Conservation (phyloP, 1,140 invertebrate species). For the Dufourea novaeangliae region DNA sequence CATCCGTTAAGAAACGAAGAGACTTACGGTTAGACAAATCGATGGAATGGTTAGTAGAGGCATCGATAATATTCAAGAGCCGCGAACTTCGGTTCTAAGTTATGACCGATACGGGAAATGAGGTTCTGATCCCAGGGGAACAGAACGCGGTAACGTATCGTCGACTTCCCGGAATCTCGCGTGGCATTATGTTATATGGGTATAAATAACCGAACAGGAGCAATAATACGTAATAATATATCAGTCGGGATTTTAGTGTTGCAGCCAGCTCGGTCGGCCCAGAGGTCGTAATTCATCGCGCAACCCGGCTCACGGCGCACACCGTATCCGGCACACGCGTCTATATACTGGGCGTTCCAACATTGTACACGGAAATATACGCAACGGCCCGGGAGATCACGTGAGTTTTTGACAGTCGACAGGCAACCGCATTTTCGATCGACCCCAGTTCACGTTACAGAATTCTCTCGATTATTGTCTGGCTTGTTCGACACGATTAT, state of each 20-base stretch:
- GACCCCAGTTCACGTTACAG: too few relatives aligned
- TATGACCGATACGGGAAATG: constrained; percentile 81
- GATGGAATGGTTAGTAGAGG: constrained; percentile 30
- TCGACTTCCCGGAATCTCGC: constrained; percentile 77
- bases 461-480: too few relatives aligned
- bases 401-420: constrained; percentile 49
- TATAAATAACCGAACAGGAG: constrained; percentile 82
- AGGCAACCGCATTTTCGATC: constrained; percentile 15
- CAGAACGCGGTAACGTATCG: constrained; percentile 68
- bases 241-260: constrained; percentile 82
- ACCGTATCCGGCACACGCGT: constrained; percentile 57
- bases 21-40: neutral
- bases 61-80: constrained; percentile 48
- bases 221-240: constrained; percentile 83
- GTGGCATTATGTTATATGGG: constrained; percentile 81
- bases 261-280: constrained; percentile 78
- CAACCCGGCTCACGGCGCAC: constrained; percentile 66
- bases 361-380: constrained; percentile 17
- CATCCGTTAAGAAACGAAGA: neutral
- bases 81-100: constrained; percentile 68
- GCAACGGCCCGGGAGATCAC: constrained; percentile 32
- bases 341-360: constrained; percentile 23
- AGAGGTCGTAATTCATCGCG: constrained; percentile 81
- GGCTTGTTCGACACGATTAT: too few relatives aligned
- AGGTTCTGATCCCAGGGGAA: constrained; percentile 76